Base-by-base conservation (phyloP, 2,113 vertebrate genomes). In the Chroicocephalus ridibundus region DNA sequence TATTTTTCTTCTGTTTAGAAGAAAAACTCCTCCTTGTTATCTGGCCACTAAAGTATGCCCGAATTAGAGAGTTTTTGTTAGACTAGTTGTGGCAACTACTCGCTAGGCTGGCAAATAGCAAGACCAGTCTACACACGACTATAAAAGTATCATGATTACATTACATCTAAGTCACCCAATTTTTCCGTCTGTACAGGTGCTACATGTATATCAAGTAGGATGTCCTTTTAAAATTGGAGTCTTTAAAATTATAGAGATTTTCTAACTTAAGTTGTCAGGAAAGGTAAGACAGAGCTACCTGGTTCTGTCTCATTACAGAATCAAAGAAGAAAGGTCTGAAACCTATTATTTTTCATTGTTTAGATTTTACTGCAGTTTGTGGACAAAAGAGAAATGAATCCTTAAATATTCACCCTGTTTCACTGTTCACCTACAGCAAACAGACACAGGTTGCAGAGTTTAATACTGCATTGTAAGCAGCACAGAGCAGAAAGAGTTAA, bases 301-400 rank as follows among this genome's bases (percentile, higher is more conserved):
- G 13, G 9, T 85, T 95, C 21, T 66, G 78, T 62, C 46, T 91
- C 94, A 52, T 57, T 92, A 75, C 55, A 94, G 65, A 95, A 91
- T 46, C 64, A 51, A 68, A 82, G 78, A 78, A 79, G 68, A 94
- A 82, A 74, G 24, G 49, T 77, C 68, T 76, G 46, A 95, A 96
- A 88, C 62, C 75, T 66, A 26, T 70, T 94, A 91, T 93, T 95
- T 95, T 62, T 61, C 69, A 85, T 51, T 91, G 80, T 91, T 92
- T 89, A 78, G 79, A 86, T 93, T 94, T 95, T 82, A 93, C 54
- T 75, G 44, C 36, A 93, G 66, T n/a, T 91, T 69, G 22, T 77
- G 54, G 66, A 93, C 66, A 93, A 92, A 83, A 94, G 44, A 87
- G n/a, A 81, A 93, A 82, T 27, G 9, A 91, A 92, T 69, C 65